Evolutionary conservation across 2,888 invertebrate species (phyloP), one percentile per base, ranked within the genome.

Genomic region (Neoascia interrupta): DNA sequence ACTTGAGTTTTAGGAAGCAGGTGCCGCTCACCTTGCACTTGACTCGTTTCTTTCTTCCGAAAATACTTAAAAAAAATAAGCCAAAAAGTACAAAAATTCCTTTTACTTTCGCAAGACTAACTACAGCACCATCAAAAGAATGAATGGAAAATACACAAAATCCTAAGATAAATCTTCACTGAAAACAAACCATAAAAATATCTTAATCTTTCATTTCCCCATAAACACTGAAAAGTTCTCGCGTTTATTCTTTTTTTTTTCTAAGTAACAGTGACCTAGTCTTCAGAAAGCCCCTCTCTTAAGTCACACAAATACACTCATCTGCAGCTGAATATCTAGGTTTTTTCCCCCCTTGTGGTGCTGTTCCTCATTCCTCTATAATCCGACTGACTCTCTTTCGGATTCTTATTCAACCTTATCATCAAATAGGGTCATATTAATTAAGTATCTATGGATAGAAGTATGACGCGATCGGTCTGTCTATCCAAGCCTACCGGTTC

Each of bases 391-490:
- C 13, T 18, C 18, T 11, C 11, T 15, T n/a, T 37, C 5, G 18
- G 13, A 49, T 45, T 53, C 37, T 64, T 45, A 34, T 41, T 34
- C 43, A 56, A 79, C 61, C 79, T 51, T 54, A 43, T 61, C 66
- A 61, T 43, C 43, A 18, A 79, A 79, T 79, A 66, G 79, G 73
- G 79, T 73, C 79, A 79, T 51, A 79, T 68, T 68, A 66, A 79
- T 79, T 68, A 79, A 54, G 72, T 60, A 61, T 54, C 56, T 28
- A 19, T 56, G 19, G 58, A 63, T 41, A 49, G 16, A 63, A 28
- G 15, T 23, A 10, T 31, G 43, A 21, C 36, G 41, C 28, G 26
- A 18, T 47, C 16, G 21, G 5, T 60, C 26, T 61, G 36, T 18
- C 4, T 34, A n/a, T 18, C 13, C 19, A 21, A 23, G 47, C 45